Conservation (phyloP, 2,888 invertebrate genomes). For the Agriotes lineatus region DNA sequence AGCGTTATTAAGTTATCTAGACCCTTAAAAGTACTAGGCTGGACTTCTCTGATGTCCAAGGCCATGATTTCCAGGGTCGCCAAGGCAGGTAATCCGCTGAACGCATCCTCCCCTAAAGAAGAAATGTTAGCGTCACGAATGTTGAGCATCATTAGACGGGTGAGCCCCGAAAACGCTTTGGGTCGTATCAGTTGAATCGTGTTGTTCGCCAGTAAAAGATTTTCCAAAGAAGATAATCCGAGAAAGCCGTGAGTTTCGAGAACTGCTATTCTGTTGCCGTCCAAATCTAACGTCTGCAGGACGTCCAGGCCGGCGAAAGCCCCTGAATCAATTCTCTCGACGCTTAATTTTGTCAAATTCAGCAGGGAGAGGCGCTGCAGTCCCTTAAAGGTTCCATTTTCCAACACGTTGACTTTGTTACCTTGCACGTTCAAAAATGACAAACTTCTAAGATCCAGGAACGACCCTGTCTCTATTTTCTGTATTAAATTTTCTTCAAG, state of each 20-base stretch:
- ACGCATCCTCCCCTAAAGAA: too few species aligned
- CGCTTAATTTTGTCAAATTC: neutral
- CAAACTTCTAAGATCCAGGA: neutral
- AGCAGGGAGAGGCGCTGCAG: neutral
- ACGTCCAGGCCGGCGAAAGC: neutral
- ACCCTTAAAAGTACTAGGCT: too few species aligned
- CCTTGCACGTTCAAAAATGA: neutral
- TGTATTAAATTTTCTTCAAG: neutral
- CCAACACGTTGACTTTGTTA: neutral
- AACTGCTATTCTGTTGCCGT: neutral
- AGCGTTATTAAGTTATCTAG: too few species aligned
- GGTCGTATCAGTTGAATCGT: neutral
- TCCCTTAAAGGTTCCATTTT: conserved; percentile 4
- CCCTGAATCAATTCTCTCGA: neutral
- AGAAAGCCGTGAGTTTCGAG: neutral
- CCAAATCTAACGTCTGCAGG: neutral
- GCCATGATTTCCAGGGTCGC: too few species aligned
- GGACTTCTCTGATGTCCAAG: too few species aligned
- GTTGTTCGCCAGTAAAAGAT: neutral
- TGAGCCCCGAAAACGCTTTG: neutral
- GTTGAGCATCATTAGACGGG: too few species aligned
- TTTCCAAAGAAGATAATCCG: neutral
- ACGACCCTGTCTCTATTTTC: neutral
- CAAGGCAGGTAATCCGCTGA: too few species aligned
- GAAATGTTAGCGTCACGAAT: too few species aligned